Evolutionary conservation across 2,888 invertebrate genomes (phyloP), one percentile per base, ranked within the genome.

Genomic region (Dugesia japonica): DNA sequence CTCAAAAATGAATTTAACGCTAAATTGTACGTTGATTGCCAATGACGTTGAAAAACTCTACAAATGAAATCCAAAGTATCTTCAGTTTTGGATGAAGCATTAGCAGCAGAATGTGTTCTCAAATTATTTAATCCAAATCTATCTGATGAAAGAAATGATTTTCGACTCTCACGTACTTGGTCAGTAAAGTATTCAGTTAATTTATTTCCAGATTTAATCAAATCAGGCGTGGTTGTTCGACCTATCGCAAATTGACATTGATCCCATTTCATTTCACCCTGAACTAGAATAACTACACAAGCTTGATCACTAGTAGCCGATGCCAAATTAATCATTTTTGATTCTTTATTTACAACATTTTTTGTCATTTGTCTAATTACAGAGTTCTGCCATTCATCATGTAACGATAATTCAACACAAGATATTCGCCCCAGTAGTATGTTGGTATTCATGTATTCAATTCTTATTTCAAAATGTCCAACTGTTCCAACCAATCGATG

Each of bases 381-480:
- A 9, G 56, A 56, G n/a, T 56, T 56, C 17, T 42, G 28, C 77
- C 77, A 77, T 27, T 76, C 74, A 42, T 77, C 77, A 33, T 74
- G 28, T 4, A 77, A 75, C 4, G 28, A 26, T 20, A 76, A 23
- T 23, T 26, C 77, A 1, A 77, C 56, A 27, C n/a, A 20, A 13
- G 77, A 77, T n/a, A 77, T 42, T n/a, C 77, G 20, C 13, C 74
- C 42, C 42, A 76, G 77, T 9, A 77, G 33, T 17, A 77, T 76
- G 31, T 74, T 77, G 13, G 77, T 76, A 42, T 75, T 74, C 77
- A 77, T 77, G 28, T 77, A 77, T 28, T 77, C 77, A 26, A 76
- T 31, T 42, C 77, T 42, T 9, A 56, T 26, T 76, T 77, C 77
- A 20, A 77, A 56, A 28, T 56, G 76, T 9, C 77, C 74, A 26